Evolutionary conservation across 2,888 invertebrate genomes (phyloP).

Genomic region (Euzetes globulus): DNA sequence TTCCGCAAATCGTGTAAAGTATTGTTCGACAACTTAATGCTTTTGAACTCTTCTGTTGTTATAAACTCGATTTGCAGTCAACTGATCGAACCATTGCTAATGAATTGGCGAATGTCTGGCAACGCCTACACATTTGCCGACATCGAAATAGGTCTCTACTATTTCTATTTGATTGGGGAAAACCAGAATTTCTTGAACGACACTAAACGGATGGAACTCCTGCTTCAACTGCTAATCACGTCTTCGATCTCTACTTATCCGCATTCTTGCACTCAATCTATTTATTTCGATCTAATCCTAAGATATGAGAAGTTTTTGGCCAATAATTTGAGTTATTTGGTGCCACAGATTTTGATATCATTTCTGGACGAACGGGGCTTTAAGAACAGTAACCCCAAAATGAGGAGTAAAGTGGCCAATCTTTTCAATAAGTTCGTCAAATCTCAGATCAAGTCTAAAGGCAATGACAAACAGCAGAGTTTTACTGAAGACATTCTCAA

Average conservation of each 20-base stretch:
- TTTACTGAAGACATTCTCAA: slow-evolving; percentile 52
- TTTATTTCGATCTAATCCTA: slow-evolving; percentile 48
- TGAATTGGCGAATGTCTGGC: slow-evolving; percentile 31
- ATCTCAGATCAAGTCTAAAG: slow-evolving; percentile 39
- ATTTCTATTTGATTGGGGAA: slow-evolving; percentile 52
- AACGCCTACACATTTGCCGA: slow-evolving; percentile 43
- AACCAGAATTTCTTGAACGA: slow-evolving; percentile 30
- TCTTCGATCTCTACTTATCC: slow-evolving; percentile 31
- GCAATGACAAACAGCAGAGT: slow-evolving; percentile 44
- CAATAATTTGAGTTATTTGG: slow-evolving; percentile 49
- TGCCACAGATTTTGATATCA: slow-evolving; percentile 49
- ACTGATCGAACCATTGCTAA: slow-evolving; percentile 27
- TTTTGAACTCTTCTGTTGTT: slow-evolving; percentile 24
- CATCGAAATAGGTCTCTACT: slow-evolving; percentile 51
- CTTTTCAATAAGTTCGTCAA: slow-evolving; percentile 47
- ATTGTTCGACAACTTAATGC: slow-evolving; percentile 52
- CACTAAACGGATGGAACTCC: slow-evolving; percentile 24
- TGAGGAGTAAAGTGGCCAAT: slow-evolving; percentile 53
- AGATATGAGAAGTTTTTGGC: slow-evolving; percentile 54
- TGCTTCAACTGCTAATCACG: slow-evolving; percentile 32
- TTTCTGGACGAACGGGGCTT: slow-evolving; percentile 52
- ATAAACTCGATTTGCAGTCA: slow-evolving; percentile 34
- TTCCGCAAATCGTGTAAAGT: slow-evolving; percentile 53
- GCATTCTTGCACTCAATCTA: slow-evolving; percentile 25
- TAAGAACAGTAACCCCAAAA: slow-evolving; percentile 49